Evolutionary conservation across 2,113 vertebrate species (phyloP).

Genomic region (Hyperopisus bebe): DNA sequence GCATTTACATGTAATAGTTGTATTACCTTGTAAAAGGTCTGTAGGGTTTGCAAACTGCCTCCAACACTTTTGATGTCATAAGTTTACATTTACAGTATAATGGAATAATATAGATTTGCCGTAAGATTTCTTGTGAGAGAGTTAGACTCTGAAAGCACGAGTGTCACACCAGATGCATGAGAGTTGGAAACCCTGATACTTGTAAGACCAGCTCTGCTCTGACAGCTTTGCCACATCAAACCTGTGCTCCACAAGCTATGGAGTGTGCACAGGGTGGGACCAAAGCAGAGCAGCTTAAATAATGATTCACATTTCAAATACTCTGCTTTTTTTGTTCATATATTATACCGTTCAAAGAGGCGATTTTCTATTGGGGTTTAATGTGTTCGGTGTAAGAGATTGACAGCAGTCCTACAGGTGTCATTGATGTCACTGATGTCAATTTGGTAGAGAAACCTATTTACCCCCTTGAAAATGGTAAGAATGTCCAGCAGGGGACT

Average conservation of each 20-base stretch:
- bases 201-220: neutral
- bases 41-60: neutral
- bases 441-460: neutral
- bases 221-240: neutral
- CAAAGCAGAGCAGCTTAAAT: neutral
- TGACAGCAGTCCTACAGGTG: neutral
- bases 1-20: neutral
- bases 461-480: neutral
- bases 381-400: neutral
- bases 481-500: neutral
- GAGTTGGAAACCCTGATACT: neutral
- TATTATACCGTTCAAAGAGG: neutral
- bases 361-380: neutral
- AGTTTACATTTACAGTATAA: neutral
- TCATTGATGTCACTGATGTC: neutral
- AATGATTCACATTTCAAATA: neutral
- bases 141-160: neutral
- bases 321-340: neutral
- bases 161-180: too few relatives aligned
- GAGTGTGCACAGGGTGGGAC: neutral
- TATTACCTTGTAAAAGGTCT: neutral
- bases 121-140: neutral
- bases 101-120: neutral
- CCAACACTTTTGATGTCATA: neutral
- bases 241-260: neutral